phyloP scores from a whole-genome alignment of 2,888 invertebrate genomes.

The Hypena proboscidalis region DNA sequence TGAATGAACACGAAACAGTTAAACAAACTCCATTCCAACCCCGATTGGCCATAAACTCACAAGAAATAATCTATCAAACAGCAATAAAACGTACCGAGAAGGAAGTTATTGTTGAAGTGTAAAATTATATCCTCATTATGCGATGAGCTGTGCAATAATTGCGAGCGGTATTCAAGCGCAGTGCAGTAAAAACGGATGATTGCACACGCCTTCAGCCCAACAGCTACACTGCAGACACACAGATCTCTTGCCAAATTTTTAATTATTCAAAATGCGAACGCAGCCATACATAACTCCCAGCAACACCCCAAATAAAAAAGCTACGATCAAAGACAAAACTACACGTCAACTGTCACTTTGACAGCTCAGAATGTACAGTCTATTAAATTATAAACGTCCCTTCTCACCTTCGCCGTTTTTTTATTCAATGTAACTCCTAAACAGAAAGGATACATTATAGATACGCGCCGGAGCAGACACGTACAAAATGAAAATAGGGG shows the following conservation, averaged over 20 bases:
- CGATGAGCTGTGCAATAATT: slow-evolving; percentile 52
- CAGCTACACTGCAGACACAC: slow-evolving; percentile 52
- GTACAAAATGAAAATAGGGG: slow-evolving; percentile 85
- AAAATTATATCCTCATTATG: slow-evolving; percentile 54
- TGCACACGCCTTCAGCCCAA: slow-evolving; percentile 42
- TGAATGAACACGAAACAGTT: too few species aligned
- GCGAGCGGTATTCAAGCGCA: slow-evolving; percentile 48
- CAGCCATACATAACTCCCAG: slow-evolving; percentile 46
- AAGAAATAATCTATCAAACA: slow-evolving; percentile 27
- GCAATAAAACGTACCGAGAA: slow-evolving; percentile 37
- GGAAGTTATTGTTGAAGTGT: slow-evolving; percentile 47
- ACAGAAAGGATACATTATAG: slow-evolving; percentile 82
- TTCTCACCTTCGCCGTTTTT: slow-evolving; percentile 70
- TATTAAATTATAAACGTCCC: slow-evolving; percentile 75
- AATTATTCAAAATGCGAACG: slow-evolving; percentile 63
- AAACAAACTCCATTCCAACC: too few species aligned
- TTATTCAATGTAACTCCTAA: slow-evolving; percentile 79
- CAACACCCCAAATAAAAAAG: slow-evolving; percentile 45
- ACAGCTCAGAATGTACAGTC: slow-evolving; percentile 67
- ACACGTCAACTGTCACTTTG: slow-evolving; percentile 53
- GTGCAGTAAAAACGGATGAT: slow-evolving; percentile 60
- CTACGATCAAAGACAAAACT: slow-evolving; percentile 49
- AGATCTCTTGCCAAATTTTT: slow-evolving; percentile 64
- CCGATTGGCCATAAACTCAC: slow-evolving; percentile 30
- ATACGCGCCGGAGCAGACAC: slow-evolving; percentile 80